phyloP scores from a whole-genome alignment of 2,113 vertebrate genomes.

The Atrichornis clamosus region DNA sequence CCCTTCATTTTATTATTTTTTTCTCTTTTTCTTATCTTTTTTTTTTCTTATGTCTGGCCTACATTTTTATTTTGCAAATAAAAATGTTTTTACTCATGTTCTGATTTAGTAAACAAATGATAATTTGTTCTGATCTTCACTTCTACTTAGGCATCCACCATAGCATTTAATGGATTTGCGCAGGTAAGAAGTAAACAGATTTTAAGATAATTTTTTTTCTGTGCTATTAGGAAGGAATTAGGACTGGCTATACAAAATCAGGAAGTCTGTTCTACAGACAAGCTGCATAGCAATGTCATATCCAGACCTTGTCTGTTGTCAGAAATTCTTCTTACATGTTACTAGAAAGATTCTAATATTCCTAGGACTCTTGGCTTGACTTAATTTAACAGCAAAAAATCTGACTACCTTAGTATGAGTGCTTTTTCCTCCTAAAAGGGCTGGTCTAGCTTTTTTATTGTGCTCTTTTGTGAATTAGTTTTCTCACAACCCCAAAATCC shows the following conservation, averaged over 20 bases:
- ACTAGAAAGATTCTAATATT: background rate
- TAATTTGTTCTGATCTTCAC: slow-evolving; percentile 54
- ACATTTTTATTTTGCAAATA: slow-evolving; percentile 48
- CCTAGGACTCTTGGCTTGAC: background rate
- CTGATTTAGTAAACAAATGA: background rate
- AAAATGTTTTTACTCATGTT: slow-evolving; percentile 12
- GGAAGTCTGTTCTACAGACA: background rate
- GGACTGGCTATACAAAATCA: background rate
- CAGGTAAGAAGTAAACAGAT: slow-evolving; percentile 77
- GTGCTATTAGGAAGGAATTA: background rate
- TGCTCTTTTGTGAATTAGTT: background rate
- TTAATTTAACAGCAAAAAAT: background rate
- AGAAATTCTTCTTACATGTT: background rate
- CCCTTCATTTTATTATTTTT: background rate
- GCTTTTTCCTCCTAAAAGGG: background rate
- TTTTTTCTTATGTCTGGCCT: background rate
- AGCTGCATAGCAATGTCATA: background rate
- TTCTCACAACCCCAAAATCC: background rate
- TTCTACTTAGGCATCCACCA: slow-evolving; percentile 79
- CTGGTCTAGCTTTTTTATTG: background rate
- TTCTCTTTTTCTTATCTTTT: background rate
- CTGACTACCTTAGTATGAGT: background rate
- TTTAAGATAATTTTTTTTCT: background rate
- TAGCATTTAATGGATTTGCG: slow-evolving; percentile 85
- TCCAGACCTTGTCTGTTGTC: background rate